Percentiles rank a stretch among this genome's conserved stretches.
These are phyloP conservation scores for Lycophotia porphyrea DNA, from an alignment of 2,888 invertebrate genomes.

Conservation along the genomic window DNA sequence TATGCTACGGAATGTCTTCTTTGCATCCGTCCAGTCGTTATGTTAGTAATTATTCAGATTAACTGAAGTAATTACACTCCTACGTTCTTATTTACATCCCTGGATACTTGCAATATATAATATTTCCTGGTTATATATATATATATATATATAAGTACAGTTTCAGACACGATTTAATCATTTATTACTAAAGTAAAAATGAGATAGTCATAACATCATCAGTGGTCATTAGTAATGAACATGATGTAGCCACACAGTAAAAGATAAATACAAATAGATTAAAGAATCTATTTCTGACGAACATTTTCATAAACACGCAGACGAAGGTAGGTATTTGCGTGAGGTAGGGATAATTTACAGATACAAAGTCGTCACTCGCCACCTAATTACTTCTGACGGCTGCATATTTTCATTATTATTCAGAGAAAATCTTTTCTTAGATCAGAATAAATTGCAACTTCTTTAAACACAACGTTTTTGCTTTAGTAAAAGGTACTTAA, in stretches of 20 bases:
- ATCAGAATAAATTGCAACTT: constrained; percentile 27
- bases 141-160: constrained; percentile 10
- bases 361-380: constrained; percentile 52
- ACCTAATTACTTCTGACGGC: constrained; percentile 64
- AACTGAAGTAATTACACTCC: constrained; percentile 2
- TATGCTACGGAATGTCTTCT: not conserved
- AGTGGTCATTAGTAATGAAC: constrained; percentile 13
- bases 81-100: constrained; percentile 10
- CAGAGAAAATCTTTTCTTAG: constrained; percentile 41
- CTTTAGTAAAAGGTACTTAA: not conserved
- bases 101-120: not conserved
- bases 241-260: constrained; percentile 18
- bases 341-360: constrained; percentile 49
- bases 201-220: constrained; percentile 13
- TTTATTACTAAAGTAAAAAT: not conserved
- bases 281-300: constrained; percentile 35
- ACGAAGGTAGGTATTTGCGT: constrained; percentile 49
- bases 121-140: constrained; percentile 7
- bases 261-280: constrained; percentile 18
- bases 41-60: constrained; percentile 2
- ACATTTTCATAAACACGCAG: constrained; percentile 50
- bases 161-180: not conserved
- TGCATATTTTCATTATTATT: constrained; percentile 61
- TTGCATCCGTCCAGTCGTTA: too few relatives aligned
- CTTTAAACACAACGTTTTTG: constrained; percentile 13